Conservation (phyloP, 2,113 vertebrate species). For the Brachyhypopomus occidentalis region DNA sequence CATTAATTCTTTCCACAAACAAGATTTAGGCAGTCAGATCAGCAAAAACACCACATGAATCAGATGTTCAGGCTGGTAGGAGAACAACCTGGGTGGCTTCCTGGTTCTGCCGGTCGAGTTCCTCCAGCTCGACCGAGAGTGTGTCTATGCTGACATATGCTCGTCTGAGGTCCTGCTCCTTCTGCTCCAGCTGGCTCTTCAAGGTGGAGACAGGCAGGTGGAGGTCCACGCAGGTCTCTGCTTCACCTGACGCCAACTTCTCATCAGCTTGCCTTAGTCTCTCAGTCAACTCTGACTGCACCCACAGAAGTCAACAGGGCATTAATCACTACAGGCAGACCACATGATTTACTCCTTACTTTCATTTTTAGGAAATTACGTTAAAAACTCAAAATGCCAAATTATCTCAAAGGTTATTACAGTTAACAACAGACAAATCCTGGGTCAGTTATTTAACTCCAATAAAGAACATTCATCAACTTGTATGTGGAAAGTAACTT, state of each 20-base stretch:
- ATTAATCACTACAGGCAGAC: too few species aligned
- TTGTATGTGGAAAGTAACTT: too few species aligned
- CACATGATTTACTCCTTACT: too few species aligned
- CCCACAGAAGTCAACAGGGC: neutral
- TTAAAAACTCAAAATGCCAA: neutral
- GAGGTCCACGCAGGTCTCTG: constrained; percentile 12
- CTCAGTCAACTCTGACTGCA: constrained; percentile 61
- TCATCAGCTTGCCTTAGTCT: constrained; percentile 61
- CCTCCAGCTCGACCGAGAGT: constrained; percentile 84
- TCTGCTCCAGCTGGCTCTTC: constrained; percentile 77
- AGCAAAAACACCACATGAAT: neutral
- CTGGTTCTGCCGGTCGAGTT: constrained; percentile 92
- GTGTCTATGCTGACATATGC: constrained; percentile 79
- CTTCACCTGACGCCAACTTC: neutral
- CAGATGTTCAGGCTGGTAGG: neutral
- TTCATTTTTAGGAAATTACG: neutral
- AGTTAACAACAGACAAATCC: neutral
- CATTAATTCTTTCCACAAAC: neutral
- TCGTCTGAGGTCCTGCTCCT: constrained; percentile 75
- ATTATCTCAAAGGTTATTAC: neutral
- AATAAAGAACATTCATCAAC: neutral
- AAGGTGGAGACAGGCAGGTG: constrained; percentile 71
- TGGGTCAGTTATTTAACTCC: neutral
- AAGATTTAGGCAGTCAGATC: neutral
- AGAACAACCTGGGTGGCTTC: constrained; percentile 88